A percentile compares a stretch with the other conserved stretches of the same genome.
Conservation (phyloP, 2,888 invertebrate species). For the Drosophila suboccidentalis region DNA sequence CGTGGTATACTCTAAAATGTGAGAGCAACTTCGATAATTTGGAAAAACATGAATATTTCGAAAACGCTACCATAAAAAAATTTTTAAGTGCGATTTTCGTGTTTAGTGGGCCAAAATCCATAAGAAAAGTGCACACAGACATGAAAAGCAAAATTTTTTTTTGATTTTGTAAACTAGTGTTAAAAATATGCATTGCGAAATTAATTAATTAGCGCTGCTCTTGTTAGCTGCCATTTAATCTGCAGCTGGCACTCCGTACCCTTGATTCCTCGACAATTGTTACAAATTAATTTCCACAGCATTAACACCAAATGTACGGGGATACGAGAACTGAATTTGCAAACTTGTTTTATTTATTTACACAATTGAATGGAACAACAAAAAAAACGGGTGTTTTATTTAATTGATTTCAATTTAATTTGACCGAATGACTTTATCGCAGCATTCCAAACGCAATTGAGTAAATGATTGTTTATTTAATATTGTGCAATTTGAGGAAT, state of each 20-base stretch:
- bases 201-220: slow-evolving; percentile 68
- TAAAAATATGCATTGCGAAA: slow-evolving; percentile 57
- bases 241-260: slow-evolving; percentile 5
- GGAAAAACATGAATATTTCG: no score
- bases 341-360: slow-evolving; percentile 13
- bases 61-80: no score
- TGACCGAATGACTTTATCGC: slow-evolving; percentile 16
- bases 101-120: no score
- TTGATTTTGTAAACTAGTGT: no score
- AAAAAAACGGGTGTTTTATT: slow-evolving; percentile 3
- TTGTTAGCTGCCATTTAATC: slow-evolving; percentile 48
- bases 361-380: background rate
- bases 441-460: slow-evolving; percentile 15
- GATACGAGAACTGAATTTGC: slow-evolving; percentile 10
- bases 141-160: no score
- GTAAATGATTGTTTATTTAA: slow-evolving; percentile 12
- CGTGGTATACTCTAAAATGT: no score
- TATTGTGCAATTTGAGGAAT: background rate
- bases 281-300: slow-evolving; percentile 38
- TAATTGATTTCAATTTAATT: slow-evolving; percentile 23
- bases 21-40: no score
- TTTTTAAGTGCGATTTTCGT: no score
- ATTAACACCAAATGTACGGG: background rate
- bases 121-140: no score
- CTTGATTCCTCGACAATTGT: slow-evolving; percentile 19